A percentile compares a stretch with the other conserved stretches of the same genome.
Evolutionary conservation across 2,797 vertebrate species (phyloP).

Genomic region (Manis crassicaudata): DNA sequence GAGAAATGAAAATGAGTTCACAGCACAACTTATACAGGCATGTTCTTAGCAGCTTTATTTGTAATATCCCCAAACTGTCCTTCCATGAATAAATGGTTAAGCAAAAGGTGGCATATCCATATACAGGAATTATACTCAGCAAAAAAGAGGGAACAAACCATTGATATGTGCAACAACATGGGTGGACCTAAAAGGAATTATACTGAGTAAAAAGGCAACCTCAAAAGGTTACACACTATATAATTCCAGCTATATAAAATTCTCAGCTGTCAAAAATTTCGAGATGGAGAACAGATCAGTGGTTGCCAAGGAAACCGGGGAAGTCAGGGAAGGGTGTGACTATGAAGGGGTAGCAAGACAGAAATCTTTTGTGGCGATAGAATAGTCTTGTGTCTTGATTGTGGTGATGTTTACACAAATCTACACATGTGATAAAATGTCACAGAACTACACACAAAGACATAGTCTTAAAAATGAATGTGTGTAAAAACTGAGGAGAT

Average conservation of each 20-base stretch:
- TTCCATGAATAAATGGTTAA: neutral
- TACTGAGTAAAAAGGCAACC: neutral
- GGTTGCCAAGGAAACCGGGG: neutral
- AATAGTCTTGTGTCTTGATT: neutral
- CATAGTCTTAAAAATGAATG: neutral
- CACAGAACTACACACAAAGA: neutral
- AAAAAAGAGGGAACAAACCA: neutral
- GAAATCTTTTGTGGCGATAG: neutral
- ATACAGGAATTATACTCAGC: neutral
- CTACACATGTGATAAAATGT: neutral
- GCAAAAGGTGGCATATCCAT: neutral
- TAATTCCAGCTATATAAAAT: neutral
- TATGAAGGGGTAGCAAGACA: neutral
- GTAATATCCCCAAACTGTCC: neutral
- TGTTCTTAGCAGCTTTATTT: neutral
- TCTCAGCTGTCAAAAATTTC: neutral
- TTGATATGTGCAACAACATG: neutral
- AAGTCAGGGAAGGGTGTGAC: neutral
- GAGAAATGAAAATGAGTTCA: neutral
- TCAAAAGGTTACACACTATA: neutral
- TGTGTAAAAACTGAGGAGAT: neutral
- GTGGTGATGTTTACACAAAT: neutral
- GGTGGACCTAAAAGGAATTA: neutral
- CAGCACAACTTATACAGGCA: neutral
- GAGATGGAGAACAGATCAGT: neutral